Percentiles rank a stretch among this genome's conserved stretches.
Conservation (phyloP, 2,797 vertebrate genomes). For the Rhinichthys osculus region DNA sequence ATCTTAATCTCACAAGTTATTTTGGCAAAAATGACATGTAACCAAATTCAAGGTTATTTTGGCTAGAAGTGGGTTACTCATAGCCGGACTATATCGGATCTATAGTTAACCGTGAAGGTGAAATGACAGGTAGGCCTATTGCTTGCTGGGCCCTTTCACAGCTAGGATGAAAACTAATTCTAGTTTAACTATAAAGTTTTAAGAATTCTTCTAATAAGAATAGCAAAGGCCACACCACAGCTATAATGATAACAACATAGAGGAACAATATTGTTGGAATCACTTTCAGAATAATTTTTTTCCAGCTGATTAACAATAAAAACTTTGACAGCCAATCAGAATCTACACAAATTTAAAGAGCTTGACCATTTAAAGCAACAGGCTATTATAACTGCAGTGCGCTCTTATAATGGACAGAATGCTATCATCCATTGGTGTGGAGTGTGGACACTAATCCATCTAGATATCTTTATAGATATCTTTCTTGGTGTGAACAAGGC, state of each 20-base stretch:
- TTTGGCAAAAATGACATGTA: too few species aligned
- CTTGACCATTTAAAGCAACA: neutral
- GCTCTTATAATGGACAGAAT: neutral
- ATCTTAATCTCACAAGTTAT: too few species aligned
- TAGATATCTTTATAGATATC: neutral
- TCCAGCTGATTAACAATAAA: neutral
- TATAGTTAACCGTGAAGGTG: too few species aligned
- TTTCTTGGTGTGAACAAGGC: neutral
- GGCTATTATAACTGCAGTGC: neutral
- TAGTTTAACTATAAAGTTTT: neutral
- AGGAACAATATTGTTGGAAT: neutral
- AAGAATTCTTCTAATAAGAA: neutral
- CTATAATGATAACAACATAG: neutral
- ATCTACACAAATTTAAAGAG: neutral
- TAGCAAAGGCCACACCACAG: neutral
- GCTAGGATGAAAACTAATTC: neutral
- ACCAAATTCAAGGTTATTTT: too few species aligned
- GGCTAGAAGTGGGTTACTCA: too few species aligned
- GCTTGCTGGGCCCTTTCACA: neutral
- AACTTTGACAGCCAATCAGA: neutral
- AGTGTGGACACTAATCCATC: neutral
- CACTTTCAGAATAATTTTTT: neutral
- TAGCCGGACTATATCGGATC: too few species aligned
- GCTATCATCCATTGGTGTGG: neutral
- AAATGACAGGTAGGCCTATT: too few species aligned